These are phyloP conservation scores for Cepaea hortensis DNA, from an alignment of 2,888 invertebrate genomes.

Conservation along the genomic window DNA sequence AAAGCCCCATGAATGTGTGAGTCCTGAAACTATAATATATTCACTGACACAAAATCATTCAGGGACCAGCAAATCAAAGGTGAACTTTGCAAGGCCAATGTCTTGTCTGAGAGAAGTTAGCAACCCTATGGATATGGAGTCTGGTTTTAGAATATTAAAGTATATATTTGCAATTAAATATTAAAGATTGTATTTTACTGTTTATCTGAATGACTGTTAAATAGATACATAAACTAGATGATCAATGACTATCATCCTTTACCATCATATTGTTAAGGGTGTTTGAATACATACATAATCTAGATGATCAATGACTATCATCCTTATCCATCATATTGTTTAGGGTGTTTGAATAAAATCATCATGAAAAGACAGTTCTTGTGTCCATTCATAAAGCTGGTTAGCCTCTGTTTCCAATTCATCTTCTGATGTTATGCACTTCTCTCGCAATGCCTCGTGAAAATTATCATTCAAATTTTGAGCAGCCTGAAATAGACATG, in stretches of 20 bases:
- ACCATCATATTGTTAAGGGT: not conserved
- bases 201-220: not conserved
- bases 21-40: no score
- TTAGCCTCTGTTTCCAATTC: constrained; percentile 71
- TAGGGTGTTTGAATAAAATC: constrained; percentile 52
- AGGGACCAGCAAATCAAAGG: no score
- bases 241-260: no score
- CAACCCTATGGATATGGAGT: no score
- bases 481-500: constrained; percentile 9
- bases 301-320: no score
- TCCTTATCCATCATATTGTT: not conserved
- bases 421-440: constrained; percentile 73
- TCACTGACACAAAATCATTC: no score
- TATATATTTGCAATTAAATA: no score
- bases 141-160: no score
- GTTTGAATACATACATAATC: constrained; percentile 61
- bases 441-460: constrained; percentile 52
- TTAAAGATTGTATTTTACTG: no score
- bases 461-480: constrained; percentile 61
- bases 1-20: no score
- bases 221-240: not conserved
- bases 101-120: no score
- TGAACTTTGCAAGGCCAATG: no score
- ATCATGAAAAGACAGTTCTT: constrained; percentile 72
- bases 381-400: constrained; percentile 75